phyloP scores from a whole-genome alignment of 1,140 invertebrate genomes.

The Microplitis mediator region DNA sequence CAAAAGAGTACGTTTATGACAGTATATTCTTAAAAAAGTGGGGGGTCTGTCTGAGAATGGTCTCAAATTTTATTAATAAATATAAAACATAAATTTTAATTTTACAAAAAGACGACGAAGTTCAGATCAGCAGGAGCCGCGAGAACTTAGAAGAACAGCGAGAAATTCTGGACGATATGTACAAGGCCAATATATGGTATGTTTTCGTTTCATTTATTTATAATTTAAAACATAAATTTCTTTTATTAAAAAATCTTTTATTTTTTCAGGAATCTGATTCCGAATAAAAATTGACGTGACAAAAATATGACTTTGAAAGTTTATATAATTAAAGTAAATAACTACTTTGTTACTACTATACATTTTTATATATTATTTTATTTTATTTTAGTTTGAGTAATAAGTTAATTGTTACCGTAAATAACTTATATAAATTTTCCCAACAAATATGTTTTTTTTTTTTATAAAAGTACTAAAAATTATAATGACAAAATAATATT shows the following conservation, averaged over 20 bases:
- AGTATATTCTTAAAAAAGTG: no score
- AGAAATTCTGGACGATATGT: conserved; percentile 56
- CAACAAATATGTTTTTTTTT: no score
- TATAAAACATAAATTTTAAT: background rate
- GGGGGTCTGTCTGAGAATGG: no score
- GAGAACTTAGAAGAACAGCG: conserved; percentile 54
- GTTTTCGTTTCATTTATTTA: conserved; percentile 16
- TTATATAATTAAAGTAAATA: background rate
- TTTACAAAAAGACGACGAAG: conserved; percentile 44
- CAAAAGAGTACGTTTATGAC: no score
- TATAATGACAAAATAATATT: conserved; percentile 1
- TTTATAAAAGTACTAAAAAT: conserved; percentile 1
- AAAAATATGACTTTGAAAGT: conserved; percentile 12
- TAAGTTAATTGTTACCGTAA: background rate
- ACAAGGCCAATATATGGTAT: conserved; percentile 58
- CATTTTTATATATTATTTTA: conserved; percentile 36
- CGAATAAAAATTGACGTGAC: conserved; percentile 38
- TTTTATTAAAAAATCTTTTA: conserved; percentile 1
- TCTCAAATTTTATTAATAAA: background rate
- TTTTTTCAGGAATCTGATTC: conserved; percentile 55
- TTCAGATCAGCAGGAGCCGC: conserved; percentile 48
- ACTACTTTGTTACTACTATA: conserved; percentile 32
- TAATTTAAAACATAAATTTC: conserved; percentile 10
- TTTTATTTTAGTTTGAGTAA: conserved; percentile 25
- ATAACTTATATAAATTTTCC: no score